Base-by-base conservation (phyloP, 2,888 invertebrate genomes). In the Strigamia maritima region DNA sequence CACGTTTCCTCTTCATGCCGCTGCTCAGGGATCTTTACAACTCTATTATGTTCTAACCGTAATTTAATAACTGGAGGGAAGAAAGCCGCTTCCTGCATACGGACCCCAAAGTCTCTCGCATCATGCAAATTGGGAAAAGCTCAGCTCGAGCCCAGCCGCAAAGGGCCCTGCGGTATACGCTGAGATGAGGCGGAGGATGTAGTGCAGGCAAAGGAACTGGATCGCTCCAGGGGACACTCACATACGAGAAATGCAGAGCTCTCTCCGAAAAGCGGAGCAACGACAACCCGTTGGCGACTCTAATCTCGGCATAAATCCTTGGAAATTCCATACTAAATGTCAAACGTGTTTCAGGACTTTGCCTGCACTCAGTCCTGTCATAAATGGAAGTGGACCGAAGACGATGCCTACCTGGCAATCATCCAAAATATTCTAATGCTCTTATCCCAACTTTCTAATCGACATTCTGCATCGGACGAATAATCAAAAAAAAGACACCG, bases 11-110 rank as follows among this genome's bases (percentile, higher is more conserved):
- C 75, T 75, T 38, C 38, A 35, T 75, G 31, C 31, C 38, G 75
- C 60, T 65, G 60, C 60, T 65, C 75, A 75, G 38, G 35, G 75
- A 31, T 75, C 38, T 75, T 75, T 75, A 75, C 75, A 75, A 75
- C 75, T 75, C 75, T 75, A 75, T 75, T 75, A 75, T 31, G 75
- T 31, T 38, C 75, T 75, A 75, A 75, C 75, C 38, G 75, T 75
- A 75, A 75, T 75, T 75, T 75, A 75, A 75, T 75, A 75, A 35
- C 75, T 38, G 35, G 75, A 38, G 31, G 38, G 28, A 75, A 75
- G 60, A 65, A 65, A 65, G 60, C 60, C 60, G 60, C 60, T 65
- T 65, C 60, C 60, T 65, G 24, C 22, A 19, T 65, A 65, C 19
- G 60, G 60, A 44, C 60, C 22, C 60, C 22, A 12, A 65, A 65